Evolutionary conservation across 2,888 invertebrate genomes (phyloP), one percentile per base, ranked within the genome.

Genomic region (Leptopilina syphax): DNA sequence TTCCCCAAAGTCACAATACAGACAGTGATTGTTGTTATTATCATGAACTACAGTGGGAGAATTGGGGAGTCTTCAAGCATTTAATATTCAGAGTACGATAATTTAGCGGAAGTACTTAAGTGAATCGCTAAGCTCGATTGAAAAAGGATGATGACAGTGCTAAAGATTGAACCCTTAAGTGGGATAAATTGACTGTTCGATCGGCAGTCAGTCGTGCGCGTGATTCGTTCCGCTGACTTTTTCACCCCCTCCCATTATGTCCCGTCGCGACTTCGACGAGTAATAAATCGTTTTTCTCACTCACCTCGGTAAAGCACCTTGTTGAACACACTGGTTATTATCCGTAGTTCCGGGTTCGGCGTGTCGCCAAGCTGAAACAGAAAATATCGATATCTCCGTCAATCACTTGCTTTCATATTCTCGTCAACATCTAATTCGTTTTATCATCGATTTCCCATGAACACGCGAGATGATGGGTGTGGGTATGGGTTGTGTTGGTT

Each of bases 221-320:
- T 73, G 73, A 73, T 73, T 57, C 54, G 73, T 57, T 73, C 73
- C 73, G 9, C 57, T 57, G 73, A 73, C 73, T 73, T 73, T 57
- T 73, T 27, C 54, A 24, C 47, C 47, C 18, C 47, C 44, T 7
- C 44, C 44, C 44, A 44, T 44, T n/a, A 63, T 63, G 63, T 8
- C 63, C 18, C 63, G 63, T 54, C 34, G 54, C 54, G 57, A 73
- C 54, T 73, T 12, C 73, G 34, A 73, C 73, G 73, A 73, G 73
- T 73, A 57, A 73, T 73, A 73, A 57, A 73, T 57, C 57, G 44
- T 77, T 77, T 47, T 76, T 44, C 50, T 68, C 82, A 91, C 95
- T 94, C 93, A 97, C 98, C 97, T 94, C 96, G 95, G 91, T 95
- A 96, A 87, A 95, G 94, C 86, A 98, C 97, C 94, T 96, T 96